phyloP scores from a whole-genome alignment of 2,888 invertebrate species.

The Calameuta filiformis region DNA sequence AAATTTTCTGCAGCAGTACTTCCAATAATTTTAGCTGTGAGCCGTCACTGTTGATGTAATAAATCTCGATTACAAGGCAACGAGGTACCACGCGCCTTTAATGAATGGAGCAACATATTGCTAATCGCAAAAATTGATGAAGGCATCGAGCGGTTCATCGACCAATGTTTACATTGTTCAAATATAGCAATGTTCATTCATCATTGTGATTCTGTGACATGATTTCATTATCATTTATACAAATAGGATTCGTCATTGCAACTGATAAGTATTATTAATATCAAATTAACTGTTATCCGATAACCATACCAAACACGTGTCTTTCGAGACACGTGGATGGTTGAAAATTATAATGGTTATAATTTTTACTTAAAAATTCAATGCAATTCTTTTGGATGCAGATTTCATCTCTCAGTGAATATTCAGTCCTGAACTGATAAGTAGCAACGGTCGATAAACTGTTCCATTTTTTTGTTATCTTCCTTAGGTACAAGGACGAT shows the following conservation, averaged over 20 bases:
- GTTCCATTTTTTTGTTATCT: not conserved
- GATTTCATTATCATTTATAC: not conserved
- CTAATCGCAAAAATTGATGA: no score
- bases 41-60: not conserved
- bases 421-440: not conserved
- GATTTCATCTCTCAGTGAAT: not conserved
- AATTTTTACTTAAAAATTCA: not conserved
- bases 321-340: not conserved
- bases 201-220: not conserved
- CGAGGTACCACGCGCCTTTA: not conserved
- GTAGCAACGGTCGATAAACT: not conserved
- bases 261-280: not conserved
- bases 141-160: no score
- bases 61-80: not conserved
- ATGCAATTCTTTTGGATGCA: not conserved
- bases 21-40: no score
- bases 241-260: not conserved
- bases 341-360: not conserved
- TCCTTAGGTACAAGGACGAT: not conserved
- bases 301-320: not conserved
- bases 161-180: not conserved
- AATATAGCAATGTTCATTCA: not conserved
- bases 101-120: not conserved
- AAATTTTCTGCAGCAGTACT: no score
- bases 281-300: not conserved